These are phyloP conservation scores for Globodera ellingtonae DNA, from an alignment of 1,140 invertebrate species.

Conservation along the genomic window DNA sequence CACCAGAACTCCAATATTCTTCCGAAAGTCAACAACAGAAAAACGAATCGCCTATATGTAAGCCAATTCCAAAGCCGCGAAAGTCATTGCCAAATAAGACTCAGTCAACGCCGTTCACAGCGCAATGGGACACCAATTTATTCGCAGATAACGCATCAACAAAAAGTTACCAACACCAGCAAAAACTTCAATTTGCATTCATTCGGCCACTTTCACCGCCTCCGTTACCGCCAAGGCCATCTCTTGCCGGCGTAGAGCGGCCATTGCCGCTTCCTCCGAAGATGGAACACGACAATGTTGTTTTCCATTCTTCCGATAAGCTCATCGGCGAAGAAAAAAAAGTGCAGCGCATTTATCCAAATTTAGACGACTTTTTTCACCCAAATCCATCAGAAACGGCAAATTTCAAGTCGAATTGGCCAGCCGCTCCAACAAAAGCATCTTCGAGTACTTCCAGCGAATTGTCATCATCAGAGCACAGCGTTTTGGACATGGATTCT, in stretches of 20 bases:
- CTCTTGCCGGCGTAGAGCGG: constrained; percentile 1
- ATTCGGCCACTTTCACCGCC: constrained; percentile 9
- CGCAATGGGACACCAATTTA: background rate
- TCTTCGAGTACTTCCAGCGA: constrained; percentile 4
- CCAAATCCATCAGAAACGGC: constrained; percentile 1
- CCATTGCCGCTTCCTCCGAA: constrained; percentile 9
- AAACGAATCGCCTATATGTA: background rate
- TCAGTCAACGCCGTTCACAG: background rate
- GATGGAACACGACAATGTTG: background rate
- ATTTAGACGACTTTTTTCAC: constrained; percentile 20
- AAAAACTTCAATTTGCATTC: constrained; percentile 10
- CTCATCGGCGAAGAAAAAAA: background rate
- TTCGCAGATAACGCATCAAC: background rate
- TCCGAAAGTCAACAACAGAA: background rate
- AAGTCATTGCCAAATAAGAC: constrained; percentile 9
- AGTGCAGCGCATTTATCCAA: constrained; percentile 16
- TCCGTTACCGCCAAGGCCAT: constrained; percentile 25
- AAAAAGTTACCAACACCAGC: constrained; percentile 5
- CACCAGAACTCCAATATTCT: background rate
- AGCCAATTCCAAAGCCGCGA: constrained; percentile 28
- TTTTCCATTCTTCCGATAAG: background rate
- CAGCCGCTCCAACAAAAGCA: background rate
- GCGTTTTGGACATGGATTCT: constrained; percentile 8
- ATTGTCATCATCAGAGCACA: background rate
- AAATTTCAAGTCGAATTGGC: background rate